Conservation (phyloP, 2,113 vertebrate genomes). For the Cryptomyrus ogoouensis region DNA sequence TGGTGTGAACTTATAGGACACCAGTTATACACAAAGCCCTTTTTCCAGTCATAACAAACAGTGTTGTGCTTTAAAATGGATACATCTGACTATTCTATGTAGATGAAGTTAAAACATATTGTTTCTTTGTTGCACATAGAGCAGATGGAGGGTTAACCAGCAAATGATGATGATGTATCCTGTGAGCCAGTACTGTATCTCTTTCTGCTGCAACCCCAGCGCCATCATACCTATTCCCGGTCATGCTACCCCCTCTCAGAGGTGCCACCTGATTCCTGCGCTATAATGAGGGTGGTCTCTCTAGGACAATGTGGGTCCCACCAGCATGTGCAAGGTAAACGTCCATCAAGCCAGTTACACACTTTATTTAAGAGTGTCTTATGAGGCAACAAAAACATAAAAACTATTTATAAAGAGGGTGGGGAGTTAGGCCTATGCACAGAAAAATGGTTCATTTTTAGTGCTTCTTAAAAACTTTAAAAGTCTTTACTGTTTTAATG, state of each 20-base stretch:
- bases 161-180: background rate
- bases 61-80: background rate
- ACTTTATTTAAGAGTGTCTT: background rate
- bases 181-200: background rate
- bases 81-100: background rate
- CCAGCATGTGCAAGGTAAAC: conserved; percentile 17
- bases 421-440: background rate
- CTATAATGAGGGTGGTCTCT: background rate
- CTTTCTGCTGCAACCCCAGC: background rate
- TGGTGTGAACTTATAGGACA: background rate
- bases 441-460: background rate
- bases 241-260: background rate
- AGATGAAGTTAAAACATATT: background rate
- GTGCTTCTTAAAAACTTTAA: background rate
- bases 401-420: background rate
- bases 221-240: background rate
- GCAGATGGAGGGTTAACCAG: background rate
- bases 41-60: background rate
- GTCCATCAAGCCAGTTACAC: background rate
- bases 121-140: background rate
- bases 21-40: background rate
- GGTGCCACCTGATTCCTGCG: background rate
- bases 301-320: conserved; percentile 5
- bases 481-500: too few species aligned
- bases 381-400: background rate